Evolutionary conservation across 2,888 invertebrate genomes (phyloP).

Genomic region (Tetragnatha montana): DNA sequence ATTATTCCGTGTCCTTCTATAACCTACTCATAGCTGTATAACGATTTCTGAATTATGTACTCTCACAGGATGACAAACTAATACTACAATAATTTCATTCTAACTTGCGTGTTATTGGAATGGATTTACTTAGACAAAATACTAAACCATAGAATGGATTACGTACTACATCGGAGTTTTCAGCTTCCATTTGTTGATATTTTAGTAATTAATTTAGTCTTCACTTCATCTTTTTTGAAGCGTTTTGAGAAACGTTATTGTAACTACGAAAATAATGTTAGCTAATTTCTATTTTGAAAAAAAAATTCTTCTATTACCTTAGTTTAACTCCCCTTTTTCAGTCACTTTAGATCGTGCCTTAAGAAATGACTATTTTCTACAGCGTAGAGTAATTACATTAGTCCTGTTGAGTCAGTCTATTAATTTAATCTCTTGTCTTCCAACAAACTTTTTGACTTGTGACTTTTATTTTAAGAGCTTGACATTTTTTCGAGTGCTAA

Average conservation of each 20-base stretch:
- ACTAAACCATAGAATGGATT: background rate
- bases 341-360: background rate
- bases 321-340: background rate
- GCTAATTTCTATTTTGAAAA: background rate
- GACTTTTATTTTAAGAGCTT: background rate
- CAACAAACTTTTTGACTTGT: background rate
- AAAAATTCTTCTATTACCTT: background rate
- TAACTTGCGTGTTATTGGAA: background rate
- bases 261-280: background rate
- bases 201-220: background rate
- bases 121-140: background rate
- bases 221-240: background rate
- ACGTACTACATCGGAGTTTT: background rate
- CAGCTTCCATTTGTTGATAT: background rate
- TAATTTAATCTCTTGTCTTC: conserved; percentile 12
- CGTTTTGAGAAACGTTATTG: background rate
- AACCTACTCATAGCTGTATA: no score
- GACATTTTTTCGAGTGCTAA: background rate
- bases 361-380: background rate
- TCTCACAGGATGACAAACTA: background rate
- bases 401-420: background rate
- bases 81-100: background rate
- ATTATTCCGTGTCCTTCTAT: no score
- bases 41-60: no score
- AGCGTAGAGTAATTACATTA: conserved; percentile 17